Base-by-base conservation (phyloP, 1,140 invertebrate species). In the Drosophila saltans region DNA sequence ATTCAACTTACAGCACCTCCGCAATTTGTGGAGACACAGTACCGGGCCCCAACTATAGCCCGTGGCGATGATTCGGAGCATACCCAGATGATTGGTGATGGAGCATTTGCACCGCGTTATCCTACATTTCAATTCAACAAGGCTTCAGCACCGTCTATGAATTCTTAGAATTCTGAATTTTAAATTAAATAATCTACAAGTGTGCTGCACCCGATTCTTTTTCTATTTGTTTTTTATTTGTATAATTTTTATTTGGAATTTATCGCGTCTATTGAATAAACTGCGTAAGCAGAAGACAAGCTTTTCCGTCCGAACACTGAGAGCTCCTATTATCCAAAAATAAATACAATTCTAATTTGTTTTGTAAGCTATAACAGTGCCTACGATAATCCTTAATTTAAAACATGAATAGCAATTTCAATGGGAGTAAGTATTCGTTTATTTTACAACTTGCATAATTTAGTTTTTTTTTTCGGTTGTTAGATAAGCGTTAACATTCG, bases 41-140 rank as follows among this genome's bases (percentile, higher is more conserved):
- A 92, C 68, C 88, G 90, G 3, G 92, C 93, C 0, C 89, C 83
- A 43, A 93, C 80, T 72, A 93, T 94, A 10, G 85, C 91, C 21
- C 93, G 94, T 62, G 82, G 90, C 2, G 93, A 92, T 21, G 94
- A 94, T 81, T 93, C 93, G 6, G 93, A 94, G 16, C 81, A 94
- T 57, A 92, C 94, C 3, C 90, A 92, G 70, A 92, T 94, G 16
- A 75, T 92, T 26, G 90, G 90, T 9, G 82, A 85, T 52, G 79
- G 65, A 40, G 78, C 89, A 41, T 94, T 93, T 79, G 92, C 93
- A 28, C 94, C 94, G 11, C 92, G 91, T 66, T 94, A 94, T 85
- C 94, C 94, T 9, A 93, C 94, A n/a, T 94, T 94, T 73, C 89
- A 92, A 60, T 92, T 92, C 16, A 91, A 88, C 26, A 86, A 90